These are phyloP conservation scores for Tokudaia tokunoshimensis DNA, from an alignment of 2,797 vertebrate genomes.

Conservation along the genomic window DNA sequence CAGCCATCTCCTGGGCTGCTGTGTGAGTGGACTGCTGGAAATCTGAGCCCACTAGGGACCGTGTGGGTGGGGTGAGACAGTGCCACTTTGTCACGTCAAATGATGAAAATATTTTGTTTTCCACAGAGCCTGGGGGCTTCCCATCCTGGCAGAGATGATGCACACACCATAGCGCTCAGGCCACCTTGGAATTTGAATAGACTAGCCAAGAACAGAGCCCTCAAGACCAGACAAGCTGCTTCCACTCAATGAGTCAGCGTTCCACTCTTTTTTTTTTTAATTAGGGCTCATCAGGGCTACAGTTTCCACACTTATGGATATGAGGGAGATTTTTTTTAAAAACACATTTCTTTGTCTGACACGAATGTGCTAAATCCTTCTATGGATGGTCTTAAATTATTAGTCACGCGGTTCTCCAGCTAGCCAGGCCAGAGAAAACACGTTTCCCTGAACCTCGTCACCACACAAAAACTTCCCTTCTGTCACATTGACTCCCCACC, in stretches of 20 bases:
- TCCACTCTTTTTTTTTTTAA: not conserved
- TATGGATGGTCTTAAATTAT: not conserved
- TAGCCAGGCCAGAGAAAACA: not conserved
- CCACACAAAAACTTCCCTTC: not conserved
- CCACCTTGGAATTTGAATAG: conserved; percentile 72
- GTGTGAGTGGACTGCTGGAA: not conserved
- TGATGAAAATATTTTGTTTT: conserved; percentile 71
- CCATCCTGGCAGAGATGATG: conserved; percentile 66
- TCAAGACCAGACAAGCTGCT: conserved; percentile 71
- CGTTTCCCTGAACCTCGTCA: not conserved
- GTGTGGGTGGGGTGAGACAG: not conserved
- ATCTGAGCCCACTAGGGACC: not conserved
- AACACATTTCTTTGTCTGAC: not conserved
- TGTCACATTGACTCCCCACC: rapidly evolving
- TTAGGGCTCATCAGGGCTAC: not conserved
- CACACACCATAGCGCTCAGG: not conserved
- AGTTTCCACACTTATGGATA: not conserved
- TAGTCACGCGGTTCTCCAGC: not conserved
- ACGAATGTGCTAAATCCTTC: not conserved
- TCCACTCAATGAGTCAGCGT: not conserved
- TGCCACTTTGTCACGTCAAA: conserved; percentile 73
- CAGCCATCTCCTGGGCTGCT: not conserved
- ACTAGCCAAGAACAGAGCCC: conserved; percentile 58
- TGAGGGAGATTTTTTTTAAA: not conserved
- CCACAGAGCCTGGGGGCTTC: conserved; percentile 70